Base-by-base conservation (phyloP, 2,888 invertebrate species). In the Entomobrya multifasciata region DNA sequence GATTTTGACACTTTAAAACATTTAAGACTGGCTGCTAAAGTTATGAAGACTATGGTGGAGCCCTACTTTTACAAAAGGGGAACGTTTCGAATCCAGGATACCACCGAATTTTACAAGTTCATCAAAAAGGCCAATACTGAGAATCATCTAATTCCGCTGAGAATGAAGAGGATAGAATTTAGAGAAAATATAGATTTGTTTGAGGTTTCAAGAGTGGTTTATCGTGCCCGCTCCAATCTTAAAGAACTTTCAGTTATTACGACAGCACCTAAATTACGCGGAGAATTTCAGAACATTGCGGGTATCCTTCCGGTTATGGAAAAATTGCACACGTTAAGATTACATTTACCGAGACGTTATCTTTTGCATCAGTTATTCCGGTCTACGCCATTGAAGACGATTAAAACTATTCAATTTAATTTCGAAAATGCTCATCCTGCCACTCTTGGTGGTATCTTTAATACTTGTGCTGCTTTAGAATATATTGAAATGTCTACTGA, bases 401-500 rank as follows among this genome's bases (percentile, higher is more conserved):
- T 81, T 47, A 72, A 41, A 44, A 81, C 60, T 25, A 13, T 81
- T 20, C 41, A 72, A 8, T 57, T 81, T 17, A 81, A 81, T 72
- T 81, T 81, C 55, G 81, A 81, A 72, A 81, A 72, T 25, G 60
- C 81, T 25, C 72, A 81, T 57, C 44, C 81, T 4, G n/a, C n/a
- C 6, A 81, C 81, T 1, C 70, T 80, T 27, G 22, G 17, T 10
- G 81, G 81, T 17, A 25, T 81, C 2, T 81, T 81, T 57, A 70
- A 44, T 25, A 20, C 30, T 1, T 80, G 80, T 44, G 25, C 1
- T 6, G 17, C 15, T 17, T 4, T 72, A 17, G 67, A 70, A 15
- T 57, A 17, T 60, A 5, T 81, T 2, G 81, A 81, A 57, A 17
- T 81, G 15, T 36, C 36, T 0, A 27, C 36, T 8, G 70, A 70